Conservation (phyloP, 2,113 vertebrate species). For the Silurus glanis region DNA sequence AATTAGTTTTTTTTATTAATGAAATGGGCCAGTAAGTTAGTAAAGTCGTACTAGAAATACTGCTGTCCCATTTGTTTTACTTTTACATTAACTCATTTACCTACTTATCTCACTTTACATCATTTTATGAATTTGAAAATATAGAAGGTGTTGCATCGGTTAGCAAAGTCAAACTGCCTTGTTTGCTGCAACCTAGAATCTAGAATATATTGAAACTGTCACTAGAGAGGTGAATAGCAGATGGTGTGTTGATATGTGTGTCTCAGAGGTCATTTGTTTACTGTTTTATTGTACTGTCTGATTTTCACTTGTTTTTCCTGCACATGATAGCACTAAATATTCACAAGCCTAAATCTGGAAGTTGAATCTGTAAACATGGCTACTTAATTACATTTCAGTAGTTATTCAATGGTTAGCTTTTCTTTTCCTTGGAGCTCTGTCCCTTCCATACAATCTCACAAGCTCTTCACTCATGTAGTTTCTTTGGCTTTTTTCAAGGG, state of each 20-base stretch:
- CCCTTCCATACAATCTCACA: too few relatives aligned
- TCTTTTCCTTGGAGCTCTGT: too few relatives aligned
- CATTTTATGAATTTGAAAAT: not conserved
- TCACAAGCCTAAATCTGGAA: not conserved
- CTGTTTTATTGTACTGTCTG: not conserved
- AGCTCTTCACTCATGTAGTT: too few relatives aligned
- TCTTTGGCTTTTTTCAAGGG: too few relatives aligned
- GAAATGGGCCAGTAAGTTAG: not conserved
- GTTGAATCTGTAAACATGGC: not conserved
- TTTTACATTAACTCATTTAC: not conserved
- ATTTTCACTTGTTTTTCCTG: not conserved
- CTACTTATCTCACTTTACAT: not conserved
- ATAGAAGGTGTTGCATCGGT: not conserved
- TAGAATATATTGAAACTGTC: constrained; percentile 15
- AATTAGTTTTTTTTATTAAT: not conserved
- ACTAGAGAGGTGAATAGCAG: constrained; percentile 35
- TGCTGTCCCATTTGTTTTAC: not conserved
- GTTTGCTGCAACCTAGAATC: constrained; percentile 2
- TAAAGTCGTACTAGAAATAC: not conserved
- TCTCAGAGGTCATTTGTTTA: constrained; percentile 19
- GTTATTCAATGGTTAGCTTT: not conserved
- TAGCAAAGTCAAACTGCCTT: not conserved
- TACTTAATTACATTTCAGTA: not conserved
- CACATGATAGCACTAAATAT: not conserved
- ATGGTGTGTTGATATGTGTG: constrained; percentile 18